These are phyloP conservation scores for Castor canadensis DNA, from an alignment of 2,113 vertebrate species.

Conservation along the genomic window DNA sequence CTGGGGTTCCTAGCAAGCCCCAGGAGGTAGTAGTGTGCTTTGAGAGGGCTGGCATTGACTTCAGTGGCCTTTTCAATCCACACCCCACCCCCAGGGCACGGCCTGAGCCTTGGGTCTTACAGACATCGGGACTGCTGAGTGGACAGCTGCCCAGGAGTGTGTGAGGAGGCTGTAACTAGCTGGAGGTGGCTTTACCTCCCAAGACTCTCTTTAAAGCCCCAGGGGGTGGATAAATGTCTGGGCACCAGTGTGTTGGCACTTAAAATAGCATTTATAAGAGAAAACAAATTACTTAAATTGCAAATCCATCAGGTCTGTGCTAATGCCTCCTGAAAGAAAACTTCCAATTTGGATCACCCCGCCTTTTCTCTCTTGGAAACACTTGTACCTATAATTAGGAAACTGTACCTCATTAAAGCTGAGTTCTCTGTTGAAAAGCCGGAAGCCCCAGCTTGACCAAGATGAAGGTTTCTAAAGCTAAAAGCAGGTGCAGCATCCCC, in stretches of 20 bases:
- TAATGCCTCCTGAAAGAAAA: conserved; percentile 67
- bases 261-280: background rate
- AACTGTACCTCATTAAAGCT: background rate
- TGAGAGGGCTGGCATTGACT: background rate
- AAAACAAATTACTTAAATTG: conserved; percentile 70
- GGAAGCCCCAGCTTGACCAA: background rate
- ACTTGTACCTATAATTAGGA: background rate
- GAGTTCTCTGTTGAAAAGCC: background rate
- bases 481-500: background rate
- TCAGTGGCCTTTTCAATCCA: rapidly evolving
- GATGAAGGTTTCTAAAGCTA: background rate
- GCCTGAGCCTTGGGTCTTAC: background rate
- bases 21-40: background rate
- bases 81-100: no score
- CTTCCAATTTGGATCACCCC: conserved; percentile 1
- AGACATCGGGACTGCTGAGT: background rate
- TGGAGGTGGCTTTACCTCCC: conserved; percentile 38
- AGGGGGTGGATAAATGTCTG: conserved; percentile 26
- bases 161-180: background rate
- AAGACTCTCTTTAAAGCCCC: conserved; percentile 17
- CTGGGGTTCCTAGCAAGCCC: background rate
- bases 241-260: background rate
- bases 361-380: conserved; percentile 27
- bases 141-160: background rate
- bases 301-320: conserved; percentile 47